phyloP scores from a whole-genome alignment of 2,113 vertebrate genomes.

The Glaucomys volans region DNA sequence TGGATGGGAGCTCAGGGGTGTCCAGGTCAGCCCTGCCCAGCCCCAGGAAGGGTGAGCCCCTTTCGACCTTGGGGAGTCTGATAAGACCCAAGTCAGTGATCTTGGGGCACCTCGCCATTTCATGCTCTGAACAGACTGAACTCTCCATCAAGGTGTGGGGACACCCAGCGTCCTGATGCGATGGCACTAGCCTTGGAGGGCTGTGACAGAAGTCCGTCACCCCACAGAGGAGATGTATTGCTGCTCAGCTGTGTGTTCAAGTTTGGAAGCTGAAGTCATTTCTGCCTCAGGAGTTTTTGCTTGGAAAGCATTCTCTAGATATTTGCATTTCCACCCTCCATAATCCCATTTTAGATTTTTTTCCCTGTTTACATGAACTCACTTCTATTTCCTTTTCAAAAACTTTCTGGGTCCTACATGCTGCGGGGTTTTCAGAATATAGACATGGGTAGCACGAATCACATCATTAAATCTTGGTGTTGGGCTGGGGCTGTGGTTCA shows the following conservation, averaged over 20 bases:
- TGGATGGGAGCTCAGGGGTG: background rate
- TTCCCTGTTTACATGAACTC: background rate
- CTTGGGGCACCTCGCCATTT: background rate
- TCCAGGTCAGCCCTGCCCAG: background rate
- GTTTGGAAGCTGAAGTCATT: conserved; percentile 47
- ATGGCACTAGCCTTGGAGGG: background rate
- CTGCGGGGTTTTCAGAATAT: background rate
- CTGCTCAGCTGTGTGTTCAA: background rate
- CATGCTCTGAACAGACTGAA: background rate
- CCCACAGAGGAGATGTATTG: background rate
- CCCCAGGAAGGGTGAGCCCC: background rate
- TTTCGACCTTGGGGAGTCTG: background rate
- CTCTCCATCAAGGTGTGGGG: background rate
- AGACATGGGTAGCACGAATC: background rate
- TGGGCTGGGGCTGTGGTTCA: background rate
- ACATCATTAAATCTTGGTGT: background rate
- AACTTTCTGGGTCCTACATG: background rate
- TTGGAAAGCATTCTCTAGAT: conserved; percentile 63
- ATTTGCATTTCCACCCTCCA: background rate
- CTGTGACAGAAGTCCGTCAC: background rate
- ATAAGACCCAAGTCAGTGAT: background rate
- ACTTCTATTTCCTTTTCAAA: conserved; percentile 24
- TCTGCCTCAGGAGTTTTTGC: conserved; percentile 58
- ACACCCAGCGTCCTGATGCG: background rate
- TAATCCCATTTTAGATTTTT: background rate